Percentiles rank a stretch among this genome's conserved stretches.
Conservation (phyloP, 2,888 invertebrate genomes). For the Cephalotes varians region DNA sequence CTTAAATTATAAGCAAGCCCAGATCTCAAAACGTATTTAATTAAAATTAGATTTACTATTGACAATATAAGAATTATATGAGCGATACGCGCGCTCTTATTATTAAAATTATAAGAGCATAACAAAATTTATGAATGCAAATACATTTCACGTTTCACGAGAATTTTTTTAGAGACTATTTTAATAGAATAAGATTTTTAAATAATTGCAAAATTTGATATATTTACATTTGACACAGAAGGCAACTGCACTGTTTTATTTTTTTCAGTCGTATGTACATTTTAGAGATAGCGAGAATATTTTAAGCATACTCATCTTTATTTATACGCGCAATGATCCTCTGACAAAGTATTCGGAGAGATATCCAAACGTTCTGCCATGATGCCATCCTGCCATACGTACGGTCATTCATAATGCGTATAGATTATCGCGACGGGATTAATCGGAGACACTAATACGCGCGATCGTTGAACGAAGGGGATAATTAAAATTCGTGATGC, state of each 20-base stretch:
- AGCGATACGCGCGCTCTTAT: background rate
- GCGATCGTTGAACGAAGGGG: slow-evolving; percentile 15
- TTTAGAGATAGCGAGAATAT: slow-evolving; percentile 23
- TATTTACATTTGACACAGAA: background rate
- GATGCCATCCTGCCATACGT: background rate
- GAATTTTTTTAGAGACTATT: background rate
- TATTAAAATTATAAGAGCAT: too few species aligned
- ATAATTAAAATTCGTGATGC: slow-evolving; percentile 67
- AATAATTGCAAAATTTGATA: background rate
- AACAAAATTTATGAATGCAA: background rate
- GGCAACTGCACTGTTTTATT: background rate
- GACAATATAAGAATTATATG: background rate
- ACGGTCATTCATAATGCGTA: slow-evolving; percentile 18
- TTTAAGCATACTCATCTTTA: slow-evolving; percentile 4
- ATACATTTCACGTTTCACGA: background rate
- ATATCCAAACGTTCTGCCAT: slow-evolving; percentile 23
- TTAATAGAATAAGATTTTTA: background rate
- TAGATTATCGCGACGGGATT: slow-evolving; percentile 36
- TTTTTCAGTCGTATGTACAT: background rate
- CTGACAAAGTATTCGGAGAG: slow-evolving; percentile 6
- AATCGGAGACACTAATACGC: slow-evolving; percentile 30
- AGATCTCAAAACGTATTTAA: background rate
- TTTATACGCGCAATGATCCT: slow-evolving; percentile 12
- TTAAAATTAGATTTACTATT: slow-evolving; percentile 2
- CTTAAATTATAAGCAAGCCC: background rate